phyloP scores from a whole-genome alignment of 2,888 invertebrate genomes.

The Tetranychus piercei region DNA sequence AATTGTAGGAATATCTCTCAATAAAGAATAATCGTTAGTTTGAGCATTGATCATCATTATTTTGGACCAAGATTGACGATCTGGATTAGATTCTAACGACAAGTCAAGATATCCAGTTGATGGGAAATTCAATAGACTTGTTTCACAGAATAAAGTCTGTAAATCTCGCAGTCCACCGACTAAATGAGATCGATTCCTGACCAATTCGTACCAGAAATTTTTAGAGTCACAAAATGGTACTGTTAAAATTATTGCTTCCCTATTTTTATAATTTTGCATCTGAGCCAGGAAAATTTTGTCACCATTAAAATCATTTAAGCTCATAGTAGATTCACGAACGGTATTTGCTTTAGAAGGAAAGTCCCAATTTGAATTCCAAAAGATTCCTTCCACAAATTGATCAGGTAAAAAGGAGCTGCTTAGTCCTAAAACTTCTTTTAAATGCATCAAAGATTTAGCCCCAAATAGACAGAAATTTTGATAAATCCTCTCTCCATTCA shows the following conservation, averaged over 20 bases:
- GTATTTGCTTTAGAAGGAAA: too few relatives aligned
- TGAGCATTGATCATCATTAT: not conserved
- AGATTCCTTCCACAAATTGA: not conserved
- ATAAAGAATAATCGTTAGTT: not conserved
- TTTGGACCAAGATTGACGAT: not conserved
- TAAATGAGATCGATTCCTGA: constrained; percentile 17
- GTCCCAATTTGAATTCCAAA: not conserved
- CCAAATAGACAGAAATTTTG: not conserved
- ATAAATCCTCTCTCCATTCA: not conserved
- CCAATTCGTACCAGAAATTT: constrained; percentile 17
- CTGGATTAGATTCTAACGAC: not conserved
- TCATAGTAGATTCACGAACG: too few relatives aligned
- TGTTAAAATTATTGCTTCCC: constrained; percentile 13
- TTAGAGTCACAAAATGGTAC: constrained; percentile 13
- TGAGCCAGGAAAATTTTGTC: not conserved
- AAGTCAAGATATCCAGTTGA: constrained; percentile 17
- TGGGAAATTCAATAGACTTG: constrained; percentile 11
- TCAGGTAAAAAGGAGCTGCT: not conserved
- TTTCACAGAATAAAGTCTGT: constrained; percentile 14
- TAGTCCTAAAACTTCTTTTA: not conserved
- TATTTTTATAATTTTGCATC: not conserved
- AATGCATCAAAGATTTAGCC: not conserved
- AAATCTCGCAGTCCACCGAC: constrained; percentile 20
- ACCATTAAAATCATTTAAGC: not conserved
- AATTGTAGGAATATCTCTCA: not conserved